phyloP scores from a whole-genome alignment of 1,140 invertebrate species.

The Chrysomallon squamiferum region DNA sequence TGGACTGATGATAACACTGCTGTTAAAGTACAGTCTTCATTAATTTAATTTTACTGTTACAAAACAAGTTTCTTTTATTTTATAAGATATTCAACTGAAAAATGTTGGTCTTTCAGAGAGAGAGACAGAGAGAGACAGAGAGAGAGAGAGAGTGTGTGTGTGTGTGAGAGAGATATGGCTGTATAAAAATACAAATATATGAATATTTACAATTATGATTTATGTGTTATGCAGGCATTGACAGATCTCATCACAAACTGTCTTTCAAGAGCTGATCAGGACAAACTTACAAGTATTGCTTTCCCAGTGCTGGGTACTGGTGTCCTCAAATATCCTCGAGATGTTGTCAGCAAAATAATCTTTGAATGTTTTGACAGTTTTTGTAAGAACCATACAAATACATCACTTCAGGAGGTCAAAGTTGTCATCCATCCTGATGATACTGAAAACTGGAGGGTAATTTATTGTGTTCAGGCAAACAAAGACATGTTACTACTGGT shows the following conservation, averaged over 20 bases:
- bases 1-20: slow-evolving; percentile 13
- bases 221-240: slow-evolving; percentile 13
- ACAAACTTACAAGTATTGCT: slow-evolving; percentile 14
- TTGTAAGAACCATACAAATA: slow-evolving; percentile 10
- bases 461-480: no score
- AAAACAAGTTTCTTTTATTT: background rate
- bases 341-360: slow-evolving; percentile 22
- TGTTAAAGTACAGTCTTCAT: slow-evolving; percentile 9
- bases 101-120: no score
- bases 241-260: slow-evolving; percentile 18
- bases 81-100: slow-evolving; percentile 22
- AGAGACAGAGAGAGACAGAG: no score
- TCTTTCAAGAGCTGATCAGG: slow-evolving; percentile 25
- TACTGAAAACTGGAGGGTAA: slow-evolving; percentile 10
- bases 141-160: background rate
- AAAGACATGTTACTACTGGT: no score
- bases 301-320: slow-evolving; percentile 43
- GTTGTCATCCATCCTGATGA: slow-evolving; percentile 17
- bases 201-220: background rate
- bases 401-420: slow-evolving; percentile 13
- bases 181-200: no score
- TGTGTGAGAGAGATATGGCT: background rate
- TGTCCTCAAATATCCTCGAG: slow-evolving; percentile 22
- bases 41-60: background rate
- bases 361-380: slow-evolving; percentile 23